Percentiles rank a stretch among this genome's conserved stretches.
phyloP scores from a whole-genome alignment of 2,888 invertebrate genomes.

The Machimus atricapillus region DNA sequence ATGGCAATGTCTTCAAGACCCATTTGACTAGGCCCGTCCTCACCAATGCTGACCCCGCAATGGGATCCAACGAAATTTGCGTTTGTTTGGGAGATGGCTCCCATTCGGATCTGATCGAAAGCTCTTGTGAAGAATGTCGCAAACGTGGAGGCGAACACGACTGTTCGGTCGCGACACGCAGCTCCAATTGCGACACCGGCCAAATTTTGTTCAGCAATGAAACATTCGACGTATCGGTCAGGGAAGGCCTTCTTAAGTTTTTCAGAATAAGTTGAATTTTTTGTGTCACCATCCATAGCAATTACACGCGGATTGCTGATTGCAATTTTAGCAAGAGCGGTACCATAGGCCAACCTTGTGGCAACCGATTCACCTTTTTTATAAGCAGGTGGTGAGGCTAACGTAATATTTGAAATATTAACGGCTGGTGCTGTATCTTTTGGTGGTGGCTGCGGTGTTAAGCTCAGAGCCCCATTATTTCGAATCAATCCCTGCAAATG shows the following conservation, averaged over 20 bases:
- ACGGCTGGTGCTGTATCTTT: slow-evolving; percentile 75
- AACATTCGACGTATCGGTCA: slow-evolving; percentile 90
- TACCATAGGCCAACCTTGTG: slow-evolving; percentile 93
- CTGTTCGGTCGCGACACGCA: slow-evolving; percentile 88
- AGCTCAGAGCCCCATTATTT: slow-evolving; percentile 70
- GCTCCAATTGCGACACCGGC: slow-evolving; percentile 96
- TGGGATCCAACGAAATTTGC: slow-evolving; percentile 97
- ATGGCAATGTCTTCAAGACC: slow-evolving; percentile 97
- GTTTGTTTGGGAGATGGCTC: slow-evolving; percentile 97
- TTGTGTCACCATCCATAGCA: slow-evolving; percentile 96
- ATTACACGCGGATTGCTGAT: slow-evolving; percentile 81
- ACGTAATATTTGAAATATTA: slow-evolving; percentile 73
- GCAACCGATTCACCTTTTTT: slow-evolving; percentile 80
- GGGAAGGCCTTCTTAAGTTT: slow-evolving; percentile 80
- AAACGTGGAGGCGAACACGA: slow-evolving; percentile 96
- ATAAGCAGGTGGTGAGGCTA: slow-evolving; percentile 85
- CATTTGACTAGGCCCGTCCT: slow-evolving; percentile 99
- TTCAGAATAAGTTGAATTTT: slow-evolving; percentile 97
- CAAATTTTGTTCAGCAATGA: slow-evolving; percentile 98
- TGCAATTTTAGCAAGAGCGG: slow-evolving; percentile 87
- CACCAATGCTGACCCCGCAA: slow-evolving; percentile 97
- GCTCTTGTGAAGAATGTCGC: slow-evolving; percentile 97
- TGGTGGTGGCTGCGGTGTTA: slow-evolving; percentile 71
- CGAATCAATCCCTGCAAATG: slow-evolving; percentile 73
- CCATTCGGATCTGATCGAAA: slow-evolving; percentile 99